Conservation (phyloP, 2,888 invertebrate genomes). For the Hypolimnas misippus region DNA sequence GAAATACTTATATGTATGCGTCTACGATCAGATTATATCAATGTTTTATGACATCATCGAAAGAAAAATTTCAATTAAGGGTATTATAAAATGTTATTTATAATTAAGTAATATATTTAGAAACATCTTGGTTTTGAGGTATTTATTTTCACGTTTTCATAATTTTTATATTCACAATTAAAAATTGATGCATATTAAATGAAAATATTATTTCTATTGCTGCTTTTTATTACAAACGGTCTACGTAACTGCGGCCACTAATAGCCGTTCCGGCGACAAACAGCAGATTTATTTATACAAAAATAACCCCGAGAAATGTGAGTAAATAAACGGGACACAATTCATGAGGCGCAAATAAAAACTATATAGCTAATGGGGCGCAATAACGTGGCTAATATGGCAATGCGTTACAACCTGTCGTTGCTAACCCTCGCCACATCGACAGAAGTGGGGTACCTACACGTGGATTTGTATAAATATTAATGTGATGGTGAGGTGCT, state of each 20-base stretch:
- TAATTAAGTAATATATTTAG: neutral
- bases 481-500: neutral
- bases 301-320: constrained; percentile 11
- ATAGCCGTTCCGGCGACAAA: constrained; percentile 28
- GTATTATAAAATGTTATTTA: neutral
- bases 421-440: constrained; percentile 36
- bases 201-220: neutral
- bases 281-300: constrained; percentile 27
- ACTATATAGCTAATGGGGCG: constrained; percentile 36
- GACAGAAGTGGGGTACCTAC: constrained; percentile 1
- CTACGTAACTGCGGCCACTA: neutral
- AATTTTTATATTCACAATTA: neutral
- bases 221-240: neutral
- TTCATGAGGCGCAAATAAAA: constrained; percentile 37
- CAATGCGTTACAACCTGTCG: constrained; percentile 38
- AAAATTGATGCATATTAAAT: neutral
- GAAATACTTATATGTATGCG: neutral
- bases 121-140: neutral
- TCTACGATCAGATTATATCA: neutral
- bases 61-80: neutral
- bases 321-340: constrained; percentile 36
- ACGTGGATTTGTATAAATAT: constrained; percentile 5
- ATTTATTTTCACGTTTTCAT: neutral
- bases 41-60: neutral
- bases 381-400: constrained; percentile 36